Conservation (phyloP, 2,888 invertebrate genomes). For the Amblyjoppa proteus region DNA sequence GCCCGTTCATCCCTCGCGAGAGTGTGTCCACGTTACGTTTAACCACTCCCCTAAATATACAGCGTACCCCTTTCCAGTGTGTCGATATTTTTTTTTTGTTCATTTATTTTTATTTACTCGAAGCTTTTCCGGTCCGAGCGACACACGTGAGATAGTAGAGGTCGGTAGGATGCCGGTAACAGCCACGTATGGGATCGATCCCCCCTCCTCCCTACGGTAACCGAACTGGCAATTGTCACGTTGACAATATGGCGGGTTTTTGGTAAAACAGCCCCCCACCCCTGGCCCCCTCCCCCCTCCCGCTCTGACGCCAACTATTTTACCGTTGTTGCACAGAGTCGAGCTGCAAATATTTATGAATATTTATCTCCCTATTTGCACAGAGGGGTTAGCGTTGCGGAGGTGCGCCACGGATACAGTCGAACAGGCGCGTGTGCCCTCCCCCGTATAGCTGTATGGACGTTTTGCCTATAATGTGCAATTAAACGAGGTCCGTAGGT, state of each 20-base stretch:
- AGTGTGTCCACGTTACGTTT: slow-evolving; percentile 35
- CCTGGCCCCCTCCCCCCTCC: not conserved
- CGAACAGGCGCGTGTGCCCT: not conserved
- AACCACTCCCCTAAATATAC: slow-evolving; percentile 22
- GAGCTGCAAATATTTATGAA: slow-evolving; percentile 78
- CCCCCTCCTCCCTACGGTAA: slow-evolving; percentile 33
- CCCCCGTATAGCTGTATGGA: slow-evolving; percentile 54
- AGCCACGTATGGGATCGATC: slow-evolving; percentile 59
- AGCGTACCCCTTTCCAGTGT: slow-evolving; percentile 1
- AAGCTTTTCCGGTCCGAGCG: slow-evolving; percentile 40
- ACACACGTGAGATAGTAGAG: slow-evolving; percentile 9
- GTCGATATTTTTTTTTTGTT: slow-evolving; percentile 3
- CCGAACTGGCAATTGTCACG: slow-evolving; percentile 66
- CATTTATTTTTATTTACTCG: slow-evolving; percentile 43
- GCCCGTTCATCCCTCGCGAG: not conserved
- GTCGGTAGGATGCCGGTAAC: slow-evolving; percentile 22
- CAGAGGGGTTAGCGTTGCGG: slow-evolving; percentile 7
- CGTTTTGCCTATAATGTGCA: slow-evolving; percentile 81
- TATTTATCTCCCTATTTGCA: slow-evolving; percentile 78
- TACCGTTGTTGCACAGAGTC: slow-evolving; percentile 33
- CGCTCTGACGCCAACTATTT: slow-evolving; percentile 41
- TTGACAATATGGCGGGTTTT: slow-evolving; percentile 62
- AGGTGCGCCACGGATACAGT: slow-evolving; percentile 2
- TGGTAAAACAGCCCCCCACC: slow-evolving; percentile 23
- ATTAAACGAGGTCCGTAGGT: slow-evolving; percentile 77